These are phyloP conservation scores for Athrips mouffetella DNA, from an alignment of 2,888 invertebrate genomes.

Conservation along the genomic window DNA sequence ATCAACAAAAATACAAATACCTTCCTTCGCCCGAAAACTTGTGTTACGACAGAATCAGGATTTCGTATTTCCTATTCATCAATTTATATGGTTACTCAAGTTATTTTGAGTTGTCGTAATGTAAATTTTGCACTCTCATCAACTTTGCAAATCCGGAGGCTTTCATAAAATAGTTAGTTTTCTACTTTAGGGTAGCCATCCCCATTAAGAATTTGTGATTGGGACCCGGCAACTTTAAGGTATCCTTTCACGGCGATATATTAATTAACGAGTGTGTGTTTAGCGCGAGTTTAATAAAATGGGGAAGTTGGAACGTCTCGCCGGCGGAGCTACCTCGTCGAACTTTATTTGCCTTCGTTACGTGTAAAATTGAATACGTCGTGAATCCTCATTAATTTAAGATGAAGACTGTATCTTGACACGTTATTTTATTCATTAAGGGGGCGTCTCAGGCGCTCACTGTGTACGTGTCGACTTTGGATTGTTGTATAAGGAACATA, in stretches of 20 bases:
- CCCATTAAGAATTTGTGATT: slow-evolving; percentile 57
- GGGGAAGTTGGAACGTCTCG: slow-evolving; percentile 45
- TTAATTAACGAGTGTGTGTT: slow-evolving; percentile 68
- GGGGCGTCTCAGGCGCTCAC: slow-evolving; percentile 53
- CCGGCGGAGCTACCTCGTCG: slow-evolving; percentile 33
- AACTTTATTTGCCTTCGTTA: slow-evolving; percentile 70
- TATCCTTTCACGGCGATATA: slow-evolving; percentile 65
- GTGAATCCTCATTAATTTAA: slow-evolving; percentile 75
- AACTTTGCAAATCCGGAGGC: slow-evolving; percentile 50
- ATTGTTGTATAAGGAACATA: slow-evolving; percentile 70
- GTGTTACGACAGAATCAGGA: neutral
- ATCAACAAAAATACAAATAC: slow-evolving; percentile 5
- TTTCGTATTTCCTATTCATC: neutral
- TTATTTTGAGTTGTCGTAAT: slow-evolving; percentile 53
- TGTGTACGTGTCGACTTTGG: slow-evolving; percentile 61
- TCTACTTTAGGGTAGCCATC: slow-evolving; percentile 47
- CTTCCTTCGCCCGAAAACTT: neutral
- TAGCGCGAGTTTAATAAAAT: slow-evolving; percentile 60
- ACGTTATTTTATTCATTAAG: slow-evolving; percentile 77
- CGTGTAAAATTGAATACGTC: slow-evolving; percentile 72
- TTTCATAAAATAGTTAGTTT: slow-evolving; percentile 46
- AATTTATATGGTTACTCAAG: neutral
- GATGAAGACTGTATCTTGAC: slow-evolving; percentile 72
- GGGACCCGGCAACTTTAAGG: slow-evolving; percentile 63
- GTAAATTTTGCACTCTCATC: slow-evolving; percentile 47